Base-by-base conservation (phyloP, 1,140 invertebrate species). In the Neodiprion fabricii region DNA sequence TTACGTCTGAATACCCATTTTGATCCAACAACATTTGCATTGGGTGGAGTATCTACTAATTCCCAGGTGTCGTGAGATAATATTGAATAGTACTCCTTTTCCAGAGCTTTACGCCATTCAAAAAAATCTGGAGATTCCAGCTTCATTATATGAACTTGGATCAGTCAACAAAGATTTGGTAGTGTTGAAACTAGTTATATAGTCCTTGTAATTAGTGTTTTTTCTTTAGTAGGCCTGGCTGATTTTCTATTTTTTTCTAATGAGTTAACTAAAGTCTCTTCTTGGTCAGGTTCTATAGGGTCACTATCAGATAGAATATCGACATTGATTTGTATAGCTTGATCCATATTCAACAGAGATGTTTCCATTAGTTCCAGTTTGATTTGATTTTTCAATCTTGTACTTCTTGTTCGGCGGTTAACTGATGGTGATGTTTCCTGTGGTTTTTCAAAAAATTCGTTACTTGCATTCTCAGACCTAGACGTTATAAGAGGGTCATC, bases 91-190 rank as follows among this genome's bases (percentile, higher is more conserved):
- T 85, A 75, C 78, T 86, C 83, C 14, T 80, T 73, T 9, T 74
- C 40, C 74, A 85, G 86, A 5, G 86, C 86, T 61, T 74, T 61
- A 67, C 78, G 72, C 85, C 86, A 88, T 53, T 71, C 47, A 21
- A 21, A 21, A 21, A 0, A 21, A 21, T 21, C 17, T 21, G 17
- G 1, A 53, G 9, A 14, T 14, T 14, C 9, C 50, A 10, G 9
- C 50, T 53, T 53, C 50, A 53, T 14, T 53, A 14, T 53, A 9
- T 53, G 14, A 10, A 14, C 9, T 14, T 53, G 50, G 14, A 10
- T 53, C 9, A 14, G 17, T 21, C 17, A 21, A 21, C 17, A 21
- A 21, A 21, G 17, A 21, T 21, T 21, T 21, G 17, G 17, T 21
- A 21, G 17, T 21, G 0, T 21, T 21, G 17, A 21, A 21, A 21